These are phyloP conservation scores for Ageneiosus marmoratus DNA, from an alignment of 2,113 vertebrate species.

Conservation along the genomic window DNA sequence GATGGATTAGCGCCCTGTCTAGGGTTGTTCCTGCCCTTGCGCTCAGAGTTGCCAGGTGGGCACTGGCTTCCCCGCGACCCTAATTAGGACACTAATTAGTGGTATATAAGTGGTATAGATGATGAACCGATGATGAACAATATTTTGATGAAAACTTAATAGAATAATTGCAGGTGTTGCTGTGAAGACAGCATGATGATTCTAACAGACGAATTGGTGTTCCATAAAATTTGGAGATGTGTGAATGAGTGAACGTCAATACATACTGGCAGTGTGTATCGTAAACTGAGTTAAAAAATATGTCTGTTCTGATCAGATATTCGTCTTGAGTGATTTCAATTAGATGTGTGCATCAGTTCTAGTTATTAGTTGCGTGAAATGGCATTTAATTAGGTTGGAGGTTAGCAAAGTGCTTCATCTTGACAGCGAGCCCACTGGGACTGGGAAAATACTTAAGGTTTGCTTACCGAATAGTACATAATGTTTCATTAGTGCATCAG, in stretches of 20 bases:
- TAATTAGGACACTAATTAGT: no score
- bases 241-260: neutral
- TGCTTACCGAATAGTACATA: conserved; percentile 12
- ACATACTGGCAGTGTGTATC: neutral
- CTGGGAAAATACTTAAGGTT: conserved; percentile 3
- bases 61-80: no score
- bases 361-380: neutral
- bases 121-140: no score
- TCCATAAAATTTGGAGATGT: neutral
- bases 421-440: neutral
- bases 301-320: neutral
- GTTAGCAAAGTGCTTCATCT: neutral
- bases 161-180: neutral
- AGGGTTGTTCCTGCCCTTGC: no score
- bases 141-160: no score
- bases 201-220: neutral
- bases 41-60: no score
- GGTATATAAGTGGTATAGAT: no score
- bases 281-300: neutral
- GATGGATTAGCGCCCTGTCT: no score
- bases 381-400: neutral
- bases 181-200: neutral
- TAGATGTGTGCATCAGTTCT: neutral
- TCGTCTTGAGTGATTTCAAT: neutral
- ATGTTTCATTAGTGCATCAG: neutral